phyloP scores from a whole-genome alignment of 53 echinoderm and acorn worm genomes.

The Holothuria leucospilota region DNA sequence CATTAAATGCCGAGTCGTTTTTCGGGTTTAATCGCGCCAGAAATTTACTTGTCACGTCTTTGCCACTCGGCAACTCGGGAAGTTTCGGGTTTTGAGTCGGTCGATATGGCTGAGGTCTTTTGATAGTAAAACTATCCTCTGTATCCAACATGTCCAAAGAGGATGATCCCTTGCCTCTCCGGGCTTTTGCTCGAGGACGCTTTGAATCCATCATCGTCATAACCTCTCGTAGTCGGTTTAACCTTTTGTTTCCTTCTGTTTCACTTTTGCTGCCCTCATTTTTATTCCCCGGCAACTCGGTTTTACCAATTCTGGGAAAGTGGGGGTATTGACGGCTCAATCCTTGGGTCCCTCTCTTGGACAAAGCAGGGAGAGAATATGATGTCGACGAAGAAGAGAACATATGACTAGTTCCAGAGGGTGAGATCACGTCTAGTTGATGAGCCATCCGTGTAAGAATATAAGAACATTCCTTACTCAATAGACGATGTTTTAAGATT shows the following conservation, averaged over 20 bases:
- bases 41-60: neutral
- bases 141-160: neutral
- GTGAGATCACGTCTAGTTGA: neutral
- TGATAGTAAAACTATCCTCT: neutral
- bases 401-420: neutral
- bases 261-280: neutral
- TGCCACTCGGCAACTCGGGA: neutral
- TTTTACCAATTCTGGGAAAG: too few species aligned
- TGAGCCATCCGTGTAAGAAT: neutral
- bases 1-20: neutral
- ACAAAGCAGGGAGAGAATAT: slow-evolving; percentile 6
- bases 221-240: slow-evolving; percentile 11
- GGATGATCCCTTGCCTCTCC: neutral
- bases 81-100: neutral
- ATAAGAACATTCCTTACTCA: neutral
- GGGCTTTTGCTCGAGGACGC: neutral
- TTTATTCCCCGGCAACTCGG: too few species aligned
- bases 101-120: slow-evolving; percentile 1
- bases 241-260: neutral
- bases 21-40: slow-evolving; percentile 1
- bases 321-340: neutral
- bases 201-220: slow-evolving; percentile 29
- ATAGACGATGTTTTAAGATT: neutral
- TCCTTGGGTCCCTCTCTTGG: neutral
- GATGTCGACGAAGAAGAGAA: neutral